These are phyloP conservation scores for Lepidostoma basale DNA, from an alignment of 1,140 invertebrate genomes.

Conservation along the genomic window DNA sequence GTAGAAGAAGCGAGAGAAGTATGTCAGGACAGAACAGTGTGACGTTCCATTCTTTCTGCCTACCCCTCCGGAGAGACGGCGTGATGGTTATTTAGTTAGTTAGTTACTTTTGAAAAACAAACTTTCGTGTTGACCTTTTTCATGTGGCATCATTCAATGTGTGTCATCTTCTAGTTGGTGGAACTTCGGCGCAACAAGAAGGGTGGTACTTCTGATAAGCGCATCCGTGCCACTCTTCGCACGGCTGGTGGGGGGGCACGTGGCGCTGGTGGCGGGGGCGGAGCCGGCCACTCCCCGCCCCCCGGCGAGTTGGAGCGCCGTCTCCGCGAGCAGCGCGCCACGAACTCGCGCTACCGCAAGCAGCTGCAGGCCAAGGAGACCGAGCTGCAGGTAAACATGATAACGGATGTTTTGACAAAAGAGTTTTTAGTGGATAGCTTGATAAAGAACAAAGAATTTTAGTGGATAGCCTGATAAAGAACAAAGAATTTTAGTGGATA, in stretches of 20 bases:
- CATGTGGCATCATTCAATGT: not conserved
- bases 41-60: too few relatives aligned
- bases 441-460: too few relatives aligned
- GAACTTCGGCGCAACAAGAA: slow-evolving; percentile 80
- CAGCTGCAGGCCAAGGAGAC: slow-evolving; percentile 79
- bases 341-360: slow-evolving; percentile 79
- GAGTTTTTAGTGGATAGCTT: too few relatives aligned
- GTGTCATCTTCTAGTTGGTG: slow-evolving; percentile 68
- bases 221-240: slow-evolving; percentile 79
- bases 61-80: too few relatives aligned
- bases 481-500: too few relatives aligned
- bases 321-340: slow-evolving; percentile 76
- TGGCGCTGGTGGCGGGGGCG: slow-evolving; percentile 75
- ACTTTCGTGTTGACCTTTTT: too few relatives aligned
- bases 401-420: too few relatives aligned
- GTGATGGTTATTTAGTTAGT: too few relatives aligned
- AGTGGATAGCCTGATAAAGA: too few relatives aligned
- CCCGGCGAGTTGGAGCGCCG: slow-evolving; percentile 77
- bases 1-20: too few relatives aligned
- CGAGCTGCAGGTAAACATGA: slow-evolving; percentile 78
- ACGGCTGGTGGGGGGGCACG: slow-evolving; percentile 77
- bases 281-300: slow-evolving; percentile 61
- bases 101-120: too few relatives aligned
- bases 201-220: slow-evolving; percentile 74
- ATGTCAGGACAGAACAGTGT: too few relatives aligned